These are phyloP conservation scores for Carterocephalus palaemon DNA, from an alignment of 2,888 invertebrate species.

Conservation along the genomic window DNA sequence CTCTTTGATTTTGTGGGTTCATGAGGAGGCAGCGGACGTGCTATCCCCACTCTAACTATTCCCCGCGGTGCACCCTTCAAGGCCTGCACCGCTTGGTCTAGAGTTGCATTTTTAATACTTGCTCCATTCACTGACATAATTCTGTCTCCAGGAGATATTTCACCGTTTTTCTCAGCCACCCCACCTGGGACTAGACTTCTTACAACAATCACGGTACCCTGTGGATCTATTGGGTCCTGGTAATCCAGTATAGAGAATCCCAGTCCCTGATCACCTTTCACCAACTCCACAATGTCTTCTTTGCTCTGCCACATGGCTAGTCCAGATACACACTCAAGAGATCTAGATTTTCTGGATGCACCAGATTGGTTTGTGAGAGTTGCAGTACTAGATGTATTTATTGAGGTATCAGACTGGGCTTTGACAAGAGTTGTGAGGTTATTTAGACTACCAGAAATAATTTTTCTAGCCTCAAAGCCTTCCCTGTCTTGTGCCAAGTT, in stretches of 20 bases:
- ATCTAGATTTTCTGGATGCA: conserved; percentile 89
- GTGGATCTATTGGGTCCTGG: conserved; percentile 97
- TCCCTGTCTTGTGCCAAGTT: conserved; percentile 88
- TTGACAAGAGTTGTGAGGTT: conserved; percentile 90
- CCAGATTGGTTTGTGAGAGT: conserved; percentile 84
- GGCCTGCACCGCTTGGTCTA: conserved; percentile 97
- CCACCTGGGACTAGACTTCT: conserved; percentile 98
- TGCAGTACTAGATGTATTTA: conserved; percentile 92
- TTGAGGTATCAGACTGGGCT: conserved; percentile 96
- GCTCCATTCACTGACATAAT: conserved; percentile 94
- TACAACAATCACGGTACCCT: conserved; percentile 97
- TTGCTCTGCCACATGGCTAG: conserved; percentile 98
- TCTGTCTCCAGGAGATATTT: conserved; percentile 97
- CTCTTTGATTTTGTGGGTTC: conserved; percentile 62
- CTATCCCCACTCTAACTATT: conserved; percentile 93
- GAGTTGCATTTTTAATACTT: conserved; percentile 92
- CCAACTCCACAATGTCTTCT: conserved; percentile 92
- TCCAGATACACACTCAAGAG: conserved; percentile 95
- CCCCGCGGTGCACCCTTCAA: conserved; percentile 96
- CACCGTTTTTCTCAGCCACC: conserved; percentile 96
- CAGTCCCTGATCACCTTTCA: conserved; percentile 96
- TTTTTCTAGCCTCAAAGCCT: conserved; percentile 89
- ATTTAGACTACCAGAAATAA: conserved; percentile 91
- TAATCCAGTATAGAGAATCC: conserved; percentile 99
- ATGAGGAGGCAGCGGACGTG: conserved; percentile 84